phyloP scores from a whole-genome alignment of 2,888 invertebrate species.

The Siphonodentalium dalli region DNA sequence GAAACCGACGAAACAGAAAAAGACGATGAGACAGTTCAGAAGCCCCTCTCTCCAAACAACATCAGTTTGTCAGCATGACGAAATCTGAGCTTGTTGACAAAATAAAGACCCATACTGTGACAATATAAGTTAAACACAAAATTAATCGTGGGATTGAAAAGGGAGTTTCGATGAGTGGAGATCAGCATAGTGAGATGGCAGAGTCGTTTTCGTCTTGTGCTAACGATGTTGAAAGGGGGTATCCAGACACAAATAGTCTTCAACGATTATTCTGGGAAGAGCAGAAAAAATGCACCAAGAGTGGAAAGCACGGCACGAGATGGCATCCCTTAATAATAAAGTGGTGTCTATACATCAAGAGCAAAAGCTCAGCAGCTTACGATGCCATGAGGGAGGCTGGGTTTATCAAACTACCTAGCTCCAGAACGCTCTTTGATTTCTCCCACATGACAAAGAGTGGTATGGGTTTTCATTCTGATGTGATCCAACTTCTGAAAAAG shows the following conservation, averaged over 20 bases:
- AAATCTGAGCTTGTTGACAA: too few relatives aligned
- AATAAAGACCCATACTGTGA: too few relatives aligned
- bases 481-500: slow-evolving; percentile 5
- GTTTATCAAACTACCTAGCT: slow-evolving; percentile 23
- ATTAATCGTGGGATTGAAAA: too few relatives aligned
- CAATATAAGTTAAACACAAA: too few relatives aligned
- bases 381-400: slow-evolving; percentile 12
- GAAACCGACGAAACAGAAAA: too few relatives aligned
- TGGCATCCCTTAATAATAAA: slow-evolving; percentile 20
- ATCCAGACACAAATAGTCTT: neutral
- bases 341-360: slow-evolving; percentile 11
- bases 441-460: slow-evolving; percentile 20
- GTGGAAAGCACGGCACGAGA: slow-evolving; percentile 11
- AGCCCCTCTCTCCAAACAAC: too few relatives aligned
- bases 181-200: neutral
- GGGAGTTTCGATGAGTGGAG: neutral
- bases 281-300: slow-evolving; percentile 1
- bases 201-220: neutral
- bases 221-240: neutral
- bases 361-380: slow-evolving; percentile 7
- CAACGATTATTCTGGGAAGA: slow-evolving; percentile 14
- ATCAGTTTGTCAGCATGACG: too few relatives aligned
- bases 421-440: slow-evolving; percentile 27
- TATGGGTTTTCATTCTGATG: slow-evolving; percentile 11
- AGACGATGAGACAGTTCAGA: too few relatives aligned